phyloP scores from a whole-genome alignment of 1,140 invertebrate genomes.

The Onthophagus taurus region DNA sequence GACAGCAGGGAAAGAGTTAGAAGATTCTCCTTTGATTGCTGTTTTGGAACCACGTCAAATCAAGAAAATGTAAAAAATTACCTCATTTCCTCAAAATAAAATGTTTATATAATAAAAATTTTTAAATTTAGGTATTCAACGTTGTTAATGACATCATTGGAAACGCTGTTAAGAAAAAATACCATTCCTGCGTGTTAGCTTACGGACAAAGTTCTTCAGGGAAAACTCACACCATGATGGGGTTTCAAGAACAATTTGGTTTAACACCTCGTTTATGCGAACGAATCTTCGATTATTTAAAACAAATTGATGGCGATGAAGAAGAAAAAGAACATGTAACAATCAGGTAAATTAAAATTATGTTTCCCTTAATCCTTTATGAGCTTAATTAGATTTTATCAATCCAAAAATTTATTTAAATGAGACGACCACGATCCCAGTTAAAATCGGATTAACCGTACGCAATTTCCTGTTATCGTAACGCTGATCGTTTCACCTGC shows the following conservation, averaged over 20 bases:
- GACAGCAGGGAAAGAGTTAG: slow-evolving; percentile 56
- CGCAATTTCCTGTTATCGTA: too few species aligned
- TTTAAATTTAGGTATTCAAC: slow-evolving; percentile 50
- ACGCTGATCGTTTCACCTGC: too few species aligned
- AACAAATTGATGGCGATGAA: slow-evolving; percentile 27
- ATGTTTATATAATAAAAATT: neutral
- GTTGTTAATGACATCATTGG: slow-evolving; percentile 55
- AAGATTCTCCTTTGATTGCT: slow-evolving; percentile 61
- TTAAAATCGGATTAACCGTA: too few species aligned
- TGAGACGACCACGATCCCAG: too few species aligned
- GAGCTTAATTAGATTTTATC: too few species aligned
- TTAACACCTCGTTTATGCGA: slow-evolving; percentile 41
- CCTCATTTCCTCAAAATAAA: neutral
- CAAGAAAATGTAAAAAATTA: slow-evolving; percentile 48
- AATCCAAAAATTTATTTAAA: too few species aligned
- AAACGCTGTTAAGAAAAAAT: slow-evolving; percentile 43
- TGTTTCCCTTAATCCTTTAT: too few species aligned
- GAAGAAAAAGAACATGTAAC: slow-evolving; percentile 19
- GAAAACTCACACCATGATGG: slow-evolving; percentile 73
- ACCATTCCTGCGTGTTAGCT: slow-evolving; percentile 57
- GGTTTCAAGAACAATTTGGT: slow-evolving; percentile 46
- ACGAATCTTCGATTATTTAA: slow-evolving; percentile 32
- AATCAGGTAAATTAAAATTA: slow-evolving; percentile 26
- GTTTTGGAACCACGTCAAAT: slow-evolving; percentile 49
- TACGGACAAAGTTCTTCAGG: slow-evolving; percentile 75